Evolutionary conservation across 2,888 invertebrate genomes (phyloP).

Genomic region (Ophion costatus): DNA sequence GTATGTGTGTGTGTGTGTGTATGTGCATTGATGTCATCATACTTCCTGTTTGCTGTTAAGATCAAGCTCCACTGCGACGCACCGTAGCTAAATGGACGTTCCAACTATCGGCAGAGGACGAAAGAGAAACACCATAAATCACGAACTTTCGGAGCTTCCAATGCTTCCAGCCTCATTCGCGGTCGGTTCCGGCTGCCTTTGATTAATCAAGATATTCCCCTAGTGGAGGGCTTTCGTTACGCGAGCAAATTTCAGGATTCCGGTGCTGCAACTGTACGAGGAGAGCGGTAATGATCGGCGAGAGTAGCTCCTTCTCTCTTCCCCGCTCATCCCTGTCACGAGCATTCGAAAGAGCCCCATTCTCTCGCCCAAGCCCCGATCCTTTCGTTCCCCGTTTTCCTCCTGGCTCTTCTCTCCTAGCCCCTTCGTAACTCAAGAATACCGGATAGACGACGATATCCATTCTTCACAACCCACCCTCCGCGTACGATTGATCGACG

Average conservation of each 20-base stretch:
- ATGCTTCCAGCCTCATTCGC: constrained; percentile 28
- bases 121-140: constrained; percentile 54
- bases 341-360: constrained; percentile 40
- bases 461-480: constrained; percentile 43
- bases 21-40: background rate
- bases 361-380: constrained; percentile 27
- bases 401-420: constrained; percentile 18
- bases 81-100: constrained; percentile 14
- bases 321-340: constrained; percentile 50
- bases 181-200: constrained; percentile 43
- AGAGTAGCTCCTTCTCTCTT: constrained; percentile 43
- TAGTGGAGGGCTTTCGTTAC: constrained; percentile 45
- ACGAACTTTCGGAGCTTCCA: constrained; percentile 52
- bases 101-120: constrained; percentile 7
- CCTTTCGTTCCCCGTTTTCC: constrained; percentile 15
- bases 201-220: constrained; percentile 64
- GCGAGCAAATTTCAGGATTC: constrained; percentile 59
- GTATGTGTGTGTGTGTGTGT: no score
- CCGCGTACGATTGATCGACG: constrained; percentile 53
- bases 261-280: constrained; percentile 41
- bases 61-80: constrained; percentile 29
- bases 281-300: constrained; percentile 58
- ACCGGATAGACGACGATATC: constrained; percentile 29
- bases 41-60: constrained; percentile 24
- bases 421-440: constrained; percentile 41